phyloP scores from a whole-genome alignment of 2,113 vertebrate genomes.

The Hoplias malabaricus region DNA sequence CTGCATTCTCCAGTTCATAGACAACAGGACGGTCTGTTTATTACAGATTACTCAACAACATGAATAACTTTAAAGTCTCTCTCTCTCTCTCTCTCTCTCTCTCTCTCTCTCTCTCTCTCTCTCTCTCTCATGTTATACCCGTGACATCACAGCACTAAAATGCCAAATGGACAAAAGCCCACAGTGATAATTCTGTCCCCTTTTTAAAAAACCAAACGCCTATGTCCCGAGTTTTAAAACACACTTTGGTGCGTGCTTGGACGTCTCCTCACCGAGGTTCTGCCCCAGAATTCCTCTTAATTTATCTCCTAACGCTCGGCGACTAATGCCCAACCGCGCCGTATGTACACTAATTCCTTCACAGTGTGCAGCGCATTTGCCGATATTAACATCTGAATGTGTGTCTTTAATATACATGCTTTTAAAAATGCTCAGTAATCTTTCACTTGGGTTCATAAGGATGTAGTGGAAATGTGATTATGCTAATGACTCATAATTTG shows the following conservation, averaged over 20 bases:
- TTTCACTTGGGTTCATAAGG: slow-evolving; percentile 74
- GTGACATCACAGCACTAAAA: background rate
- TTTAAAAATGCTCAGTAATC: slow-evolving; percentile 75
- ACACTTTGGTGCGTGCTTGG: slow-evolving; percentile 62
- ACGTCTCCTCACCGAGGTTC: slow-evolving; percentile 66
- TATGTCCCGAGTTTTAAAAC: slow-evolving; percentile 64
- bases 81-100: slow-evolving; percentile 20
- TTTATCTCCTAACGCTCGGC: slow-evolving; percentile 8
- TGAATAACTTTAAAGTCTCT: slow-evolving; percentile 67
- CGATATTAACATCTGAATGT: slow-evolving; percentile 77
- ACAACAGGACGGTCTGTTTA: too few species aligned
- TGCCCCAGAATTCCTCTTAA: slow-evolving; percentile 47
- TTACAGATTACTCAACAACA: too few species aligned
- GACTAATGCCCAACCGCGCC: background rate
- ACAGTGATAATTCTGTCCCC: background rate
- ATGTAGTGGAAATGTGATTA: slow-evolving; percentile 81
- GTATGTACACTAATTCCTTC: slow-evolving; percentile 52
- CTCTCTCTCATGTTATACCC: slow-evolving; percentile 30
- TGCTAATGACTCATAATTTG: slow-evolving; percentile 78
- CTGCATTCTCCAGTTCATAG: too few species aligned
- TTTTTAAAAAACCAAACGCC: background rate
- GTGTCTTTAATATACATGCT: slow-evolving; percentile 72
- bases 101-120: slow-evolving; percentile 5
- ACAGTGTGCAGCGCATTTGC: slow-evolving; percentile 62
- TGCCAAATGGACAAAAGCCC: background rate